These are phyloP conservation scores for Patella pellucida DNA, from an alignment of 2,888 invertebrate species.

Conservation along the genomic window DNA sequence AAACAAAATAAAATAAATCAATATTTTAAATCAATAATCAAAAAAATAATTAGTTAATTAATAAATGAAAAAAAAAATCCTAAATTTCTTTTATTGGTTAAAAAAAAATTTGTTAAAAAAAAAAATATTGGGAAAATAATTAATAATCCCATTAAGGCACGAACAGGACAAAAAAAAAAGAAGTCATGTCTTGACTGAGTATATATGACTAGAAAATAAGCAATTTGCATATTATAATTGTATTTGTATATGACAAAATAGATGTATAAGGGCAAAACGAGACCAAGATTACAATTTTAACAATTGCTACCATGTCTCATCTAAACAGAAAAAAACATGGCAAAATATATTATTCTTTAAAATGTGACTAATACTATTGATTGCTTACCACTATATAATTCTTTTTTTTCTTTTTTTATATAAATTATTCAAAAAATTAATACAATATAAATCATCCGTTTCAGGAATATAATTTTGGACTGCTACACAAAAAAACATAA, in stretches of 20 bases:
- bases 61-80: background rate
- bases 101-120: constrained; percentile 29
- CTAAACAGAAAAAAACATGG: constrained; percentile 5
- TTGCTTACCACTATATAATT: constrained; percentile 3
- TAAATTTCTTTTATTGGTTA: background rate
- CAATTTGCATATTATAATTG: constrained; percentile 29
- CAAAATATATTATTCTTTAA: constrained; percentile 4
- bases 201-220: constrained; percentile 50
- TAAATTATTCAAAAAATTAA: background rate
- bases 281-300: constrained; percentile 18
- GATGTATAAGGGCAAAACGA: constrained; percentile 33
- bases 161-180: constrained; percentile 42
- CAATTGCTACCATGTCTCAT: constrained; percentile 5
- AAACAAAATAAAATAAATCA: constrained; percentile 45
- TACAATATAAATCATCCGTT: background rate
- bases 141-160: constrained; percentile 63
- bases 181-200: constrained; percentile 61
- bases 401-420: background rate
- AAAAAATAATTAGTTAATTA: constrained; percentile 3
- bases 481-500: constrained; percentile 2
- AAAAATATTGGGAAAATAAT: constrained; percentile 3
- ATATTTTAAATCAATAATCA: constrained; percentile 35
- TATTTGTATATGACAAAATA: constrained; percentile 12
- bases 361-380: constrained; percentile 8
- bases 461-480: constrained; percentile 11